A percentile compares a stretch with the other conserved stretches of the same genome.
phyloP scores from a whole-genome alignment of 2,888 invertebrate species.

The Thyatira batis region DNA sequence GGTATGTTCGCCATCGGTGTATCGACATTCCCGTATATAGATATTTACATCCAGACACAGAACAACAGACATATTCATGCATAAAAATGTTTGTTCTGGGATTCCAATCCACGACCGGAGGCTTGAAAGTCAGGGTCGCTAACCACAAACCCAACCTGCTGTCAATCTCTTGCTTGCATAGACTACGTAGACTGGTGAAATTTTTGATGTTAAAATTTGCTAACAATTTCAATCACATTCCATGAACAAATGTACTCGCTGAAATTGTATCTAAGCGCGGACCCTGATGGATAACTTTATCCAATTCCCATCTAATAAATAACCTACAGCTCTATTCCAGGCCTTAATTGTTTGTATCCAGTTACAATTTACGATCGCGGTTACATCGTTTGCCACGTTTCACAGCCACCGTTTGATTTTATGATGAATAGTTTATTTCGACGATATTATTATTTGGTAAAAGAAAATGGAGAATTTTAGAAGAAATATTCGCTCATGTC shows the following conservation, averaged over 20 bases:
- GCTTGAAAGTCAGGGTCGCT: too few relatives aligned
- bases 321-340: conserved; percentile 53
- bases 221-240: neutral
- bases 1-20: too few relatives aligned
- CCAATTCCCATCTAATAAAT: conserved; percentile 65
- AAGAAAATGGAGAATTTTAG: too few relatives aligned
- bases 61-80: too few relatives aligned
- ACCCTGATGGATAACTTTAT: conserved; percentile 54
- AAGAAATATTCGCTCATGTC: too few relatives aligned
- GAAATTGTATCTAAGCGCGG: conserved; percentile 10
- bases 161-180: too few relatives aligned
- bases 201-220: too few relatives aligned
- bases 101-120: too few relatives aligned
- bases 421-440: conserved; percentile 18
- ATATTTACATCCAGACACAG: too few relatives aligned
- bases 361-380: conserved; percentile 54
- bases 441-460: conserved; percentile 15
- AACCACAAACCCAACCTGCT: too few relatives aligned
- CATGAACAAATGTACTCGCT: neutral
- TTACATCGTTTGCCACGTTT: conserved; percentile 33
- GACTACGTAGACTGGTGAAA: neutral
- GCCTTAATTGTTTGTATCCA: conserved; percentile 60
- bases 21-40: too few relatives aligned
- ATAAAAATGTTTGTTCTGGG: too few relatives aligned
- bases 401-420: conserved; percentile 17